These are phyloP conservation scores for Odontomyia ornata DNA, from an alignment of 2,888 invertebrate species.

Conservation along the genomic window DNA sequence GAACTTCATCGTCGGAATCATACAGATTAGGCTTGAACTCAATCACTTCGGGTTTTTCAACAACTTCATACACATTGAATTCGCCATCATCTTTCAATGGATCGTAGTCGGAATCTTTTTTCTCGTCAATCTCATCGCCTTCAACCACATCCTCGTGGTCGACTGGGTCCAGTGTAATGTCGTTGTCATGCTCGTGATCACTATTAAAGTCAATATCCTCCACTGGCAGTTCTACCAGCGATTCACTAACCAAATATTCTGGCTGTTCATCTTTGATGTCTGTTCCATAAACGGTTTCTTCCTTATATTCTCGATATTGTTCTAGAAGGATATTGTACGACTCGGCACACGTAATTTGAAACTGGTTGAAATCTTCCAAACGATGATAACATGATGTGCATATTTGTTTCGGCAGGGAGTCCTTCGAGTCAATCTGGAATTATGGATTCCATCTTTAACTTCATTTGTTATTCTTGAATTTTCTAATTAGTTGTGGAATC, in stretches of 20 bases:
- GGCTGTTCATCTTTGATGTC: slow-evolving; percentile 22
- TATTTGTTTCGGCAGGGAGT: slow-evolving; percentile 39
- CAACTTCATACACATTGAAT: neutral
- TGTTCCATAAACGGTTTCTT: neutral
- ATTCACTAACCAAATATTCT: neutral
- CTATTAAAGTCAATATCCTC: slow-evolving; percentile 14
- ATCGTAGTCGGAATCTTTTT: slow-evolving; percentile 21
- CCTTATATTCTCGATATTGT: neutral
- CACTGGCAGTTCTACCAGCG: neutral
- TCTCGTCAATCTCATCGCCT: neutral
- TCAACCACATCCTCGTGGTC: neutral
- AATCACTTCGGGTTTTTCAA: neutral
- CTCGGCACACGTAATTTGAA: slow-evolving; percentile 39
- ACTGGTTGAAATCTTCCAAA: slow-evolving; percentile 37
- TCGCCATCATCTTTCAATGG: slow-evolving; percentile 10
- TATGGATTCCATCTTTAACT: neutral
- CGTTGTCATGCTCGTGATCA: slow-evolving; percentile 1
- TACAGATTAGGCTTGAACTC: neutral
- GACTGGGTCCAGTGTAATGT: neutral
- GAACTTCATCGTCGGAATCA: slow-evolving; percentile 18
- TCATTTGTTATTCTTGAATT: too few species aligned
- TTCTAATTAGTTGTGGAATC: too few species aligned
- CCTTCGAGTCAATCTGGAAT: slow-evolving; percentile 24
- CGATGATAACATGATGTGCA: slow-evolving; percentile 33
- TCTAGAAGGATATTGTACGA: slow-evolving; percentile 16